Conservation (phyloP, 2,113 vertebrate genomes). For the Recurvirostra avosetta region DNA sequence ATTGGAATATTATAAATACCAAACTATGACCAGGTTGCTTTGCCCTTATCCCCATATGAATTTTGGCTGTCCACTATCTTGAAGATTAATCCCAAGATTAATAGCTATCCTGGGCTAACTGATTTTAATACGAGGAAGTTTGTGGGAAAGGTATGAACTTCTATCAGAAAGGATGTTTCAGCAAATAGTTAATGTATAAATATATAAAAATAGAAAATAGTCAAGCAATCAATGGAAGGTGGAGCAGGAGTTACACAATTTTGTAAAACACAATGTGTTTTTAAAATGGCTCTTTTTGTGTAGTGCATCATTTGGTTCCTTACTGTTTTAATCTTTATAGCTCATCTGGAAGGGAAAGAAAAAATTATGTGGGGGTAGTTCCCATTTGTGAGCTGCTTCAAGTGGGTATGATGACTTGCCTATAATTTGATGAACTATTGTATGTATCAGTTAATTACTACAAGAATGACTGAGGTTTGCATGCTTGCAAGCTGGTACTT, state of each 20-base stretch:
- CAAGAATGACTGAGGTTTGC: conserved; percentile 8
- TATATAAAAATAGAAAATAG: background rate
- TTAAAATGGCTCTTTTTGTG: background rate
- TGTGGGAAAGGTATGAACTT: background rate
- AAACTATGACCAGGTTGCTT: background rate
- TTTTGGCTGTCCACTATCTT: background rate
- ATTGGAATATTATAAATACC: background rate
- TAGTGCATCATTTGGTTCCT: background rate
- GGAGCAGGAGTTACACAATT: background rate
- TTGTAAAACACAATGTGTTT: background rate
- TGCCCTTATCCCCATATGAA: background rate
- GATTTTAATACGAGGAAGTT: background rate
- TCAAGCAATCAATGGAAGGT: background rate
- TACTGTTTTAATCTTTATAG: conserved; percentile 34
- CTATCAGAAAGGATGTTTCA: background rate
- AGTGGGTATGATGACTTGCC: background rate
- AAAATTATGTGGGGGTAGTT: background rate
- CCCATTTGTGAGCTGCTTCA: background rate
- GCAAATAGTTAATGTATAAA: background rate
- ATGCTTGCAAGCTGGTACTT: conserved; percentile 1
- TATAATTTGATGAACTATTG: conserved; percentile 50
- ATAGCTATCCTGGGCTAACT: background rate
- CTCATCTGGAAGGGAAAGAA: background rate
- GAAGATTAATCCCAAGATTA: background rate
- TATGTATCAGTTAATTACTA: conserved; percentile 36